Percentiles rank a stretch among this genome's conserved stretches.
These are phyloP conservation scores for Lacerta bilineata DNA, from an alignment of 2,797 vertebrate genomes.

Conservation along the genomic window DNA sequence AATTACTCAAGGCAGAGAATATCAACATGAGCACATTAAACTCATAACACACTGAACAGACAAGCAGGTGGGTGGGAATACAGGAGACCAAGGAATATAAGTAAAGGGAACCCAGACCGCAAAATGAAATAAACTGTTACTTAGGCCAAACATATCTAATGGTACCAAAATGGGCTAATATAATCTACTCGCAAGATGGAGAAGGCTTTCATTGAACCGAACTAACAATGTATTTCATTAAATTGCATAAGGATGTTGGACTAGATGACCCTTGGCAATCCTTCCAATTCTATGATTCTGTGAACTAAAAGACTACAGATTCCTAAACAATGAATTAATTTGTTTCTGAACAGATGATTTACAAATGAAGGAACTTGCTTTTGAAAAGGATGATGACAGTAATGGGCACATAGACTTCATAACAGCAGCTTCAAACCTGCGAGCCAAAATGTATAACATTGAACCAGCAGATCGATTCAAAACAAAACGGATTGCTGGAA, in stretches of 20 bases:
- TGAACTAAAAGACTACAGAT: background rate
- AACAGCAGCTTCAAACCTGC: constrained; percentile 90
- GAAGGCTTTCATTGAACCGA: too few relatives aligned
- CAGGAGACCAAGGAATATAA: background rate
- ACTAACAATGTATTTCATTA: too few relatives aligned
- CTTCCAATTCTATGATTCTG: too few relatives aligned
- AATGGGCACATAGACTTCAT: constrained; percentile 97
- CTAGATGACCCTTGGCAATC: too few relatives aligned
- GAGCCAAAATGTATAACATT: constrained; percentile 95
- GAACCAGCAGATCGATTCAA: constrained; percentile 94
- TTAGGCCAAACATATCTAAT: background rate
- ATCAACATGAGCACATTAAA: background rate
- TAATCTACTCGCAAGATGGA: too few relatives aligned
- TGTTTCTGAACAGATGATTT: constrained; percentile 82
- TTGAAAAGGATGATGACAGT: constrained; percentile 95
- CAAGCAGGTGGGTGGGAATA: too few relatives aligned
- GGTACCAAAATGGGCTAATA: too few relatives aligned
- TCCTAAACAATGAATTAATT: constrained; percentile 28
- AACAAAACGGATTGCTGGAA: constrained; percentile 97
- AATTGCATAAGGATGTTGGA: too few relatives aligned
- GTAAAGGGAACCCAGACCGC: background rate
- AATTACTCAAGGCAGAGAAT: background rate
- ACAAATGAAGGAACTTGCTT: constrained; percentile 87
- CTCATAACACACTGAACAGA: background rate
- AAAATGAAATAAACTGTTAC: background rate